Conservation (phyloP, 2,797 vertebrate genomes). For the Erethizon dorsatum region DNA sequence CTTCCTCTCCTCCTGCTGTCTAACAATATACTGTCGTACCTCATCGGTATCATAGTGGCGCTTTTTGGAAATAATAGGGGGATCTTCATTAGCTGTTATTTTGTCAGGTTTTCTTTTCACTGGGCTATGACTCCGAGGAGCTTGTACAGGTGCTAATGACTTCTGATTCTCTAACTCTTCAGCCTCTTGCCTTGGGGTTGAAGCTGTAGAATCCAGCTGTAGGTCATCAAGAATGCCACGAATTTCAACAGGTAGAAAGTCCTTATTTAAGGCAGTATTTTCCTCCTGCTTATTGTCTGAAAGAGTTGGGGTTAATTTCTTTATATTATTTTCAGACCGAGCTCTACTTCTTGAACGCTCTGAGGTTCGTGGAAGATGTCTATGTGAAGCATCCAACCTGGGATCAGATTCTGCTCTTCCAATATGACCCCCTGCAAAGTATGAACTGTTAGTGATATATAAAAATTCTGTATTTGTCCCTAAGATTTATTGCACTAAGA, state of each 20-base stretch:
- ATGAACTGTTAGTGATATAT: constrained; percentile 52
- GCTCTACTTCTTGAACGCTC: constrained; percentile 88
- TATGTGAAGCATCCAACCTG: constrained; percentile 83
- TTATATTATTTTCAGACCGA: constrained; percentile 85
- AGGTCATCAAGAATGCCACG: constrained; percentile 96
- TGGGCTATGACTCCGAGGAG: constrained; percentile 93
- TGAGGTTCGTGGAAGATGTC: constrained; percentile 83
- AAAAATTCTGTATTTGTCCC: constrained; percentile 42
- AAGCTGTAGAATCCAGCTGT: constrained; percentile 91
- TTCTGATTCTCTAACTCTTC: constrained; percentile 86
- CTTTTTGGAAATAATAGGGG: constrained; percentile 91
- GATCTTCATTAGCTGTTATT: constrained; percentile 86
- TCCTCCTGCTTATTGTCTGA: constrained; percentile 85
- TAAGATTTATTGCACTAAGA: constrained; percentile 26
- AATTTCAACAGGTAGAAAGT: constrained; percentile 95
- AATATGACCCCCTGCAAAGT: constrained; percentile 81
- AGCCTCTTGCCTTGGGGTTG: constrained; percentile 86
- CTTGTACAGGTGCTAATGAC: constrained; percentile 81
- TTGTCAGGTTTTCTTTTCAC: constrained; percentile 90
- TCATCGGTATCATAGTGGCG: constrained; percentile 96
- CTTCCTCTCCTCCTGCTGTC: constrained; percentile 96
- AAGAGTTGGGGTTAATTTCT: constrained; percentile 85
- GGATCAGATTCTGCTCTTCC: constrained; percentile 90
- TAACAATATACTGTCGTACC: constrained; percentile 95
- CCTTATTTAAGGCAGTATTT: constrained; percentile 88